Percentiles rank a stretch among this genome's conserved stretches.
phyloP scores from a whole-genome alignment of 2,113 vertebrate genomes.

The Orcinus orca region DNA sequence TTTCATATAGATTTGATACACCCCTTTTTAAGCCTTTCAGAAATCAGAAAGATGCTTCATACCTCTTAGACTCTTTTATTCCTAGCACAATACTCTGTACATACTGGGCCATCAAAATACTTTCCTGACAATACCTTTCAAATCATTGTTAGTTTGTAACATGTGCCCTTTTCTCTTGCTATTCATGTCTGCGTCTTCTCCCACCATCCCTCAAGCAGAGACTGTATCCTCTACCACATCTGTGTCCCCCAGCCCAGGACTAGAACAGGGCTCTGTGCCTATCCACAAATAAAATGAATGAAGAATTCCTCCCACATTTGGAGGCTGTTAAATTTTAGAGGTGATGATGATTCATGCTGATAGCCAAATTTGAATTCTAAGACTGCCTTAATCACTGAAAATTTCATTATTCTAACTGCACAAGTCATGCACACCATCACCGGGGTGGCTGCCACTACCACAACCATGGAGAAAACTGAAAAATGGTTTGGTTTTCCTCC shows the following conservation, averaged over 20 bases:
- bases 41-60: neutral
- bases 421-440: neutral
- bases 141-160: neutral
- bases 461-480: neutral
- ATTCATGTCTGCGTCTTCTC: neutral
- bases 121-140: neutral
- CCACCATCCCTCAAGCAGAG: too few relatives aligned
- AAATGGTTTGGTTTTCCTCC: neutral
- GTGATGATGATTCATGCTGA: neutral
- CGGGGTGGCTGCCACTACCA: neutral
- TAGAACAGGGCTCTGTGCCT: neutral
- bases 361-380: neutral
- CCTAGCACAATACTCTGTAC: neutral
- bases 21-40: neutral
- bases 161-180: neutral
- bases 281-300: neutral
- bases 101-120: neutral
- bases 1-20: neutral
- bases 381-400: neutral
- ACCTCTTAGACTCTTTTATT: neutral
- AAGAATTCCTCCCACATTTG: neutral
- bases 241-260: neutral
- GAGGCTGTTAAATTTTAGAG: neutral
- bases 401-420: neutral
- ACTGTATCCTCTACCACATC: neutral